Base-by-base conservation (phyloP, 1,140 invertebrate species). In the Galleria mellonella region DNA sequence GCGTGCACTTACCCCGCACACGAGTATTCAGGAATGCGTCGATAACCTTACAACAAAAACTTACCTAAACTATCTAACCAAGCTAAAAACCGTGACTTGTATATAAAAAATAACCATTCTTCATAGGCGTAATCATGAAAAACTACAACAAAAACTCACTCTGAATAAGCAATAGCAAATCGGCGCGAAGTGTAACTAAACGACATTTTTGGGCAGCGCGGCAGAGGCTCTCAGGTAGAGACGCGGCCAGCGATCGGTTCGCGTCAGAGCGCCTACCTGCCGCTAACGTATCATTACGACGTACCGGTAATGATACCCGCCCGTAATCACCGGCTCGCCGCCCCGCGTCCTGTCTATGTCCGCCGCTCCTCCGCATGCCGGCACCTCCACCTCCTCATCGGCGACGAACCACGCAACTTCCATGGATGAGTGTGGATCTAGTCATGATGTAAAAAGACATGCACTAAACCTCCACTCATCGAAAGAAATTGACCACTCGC, bases 341-440 rank as follows among this genome's bases (percentile, higher is more conserved):
- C 15, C 41, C 41, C 36, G 50, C 47, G 43, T 47, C 32, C 43
- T 27, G 30, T 27, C 43, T 32, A 28, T 14, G 32, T 27, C 51
- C 58, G 42, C 47, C 59, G 56, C 49, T 51, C 48, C 49, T 47
- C 56, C 36, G 17, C 17, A 23, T 6, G 2, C 6, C 6, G 17
- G 17, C 17, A 41, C 42, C 42, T 46, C n/a, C n/a, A n/a, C n/a
- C n/a, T n/a, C n/a, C n/a, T n/a, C n/a, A n/a, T n/a, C 47, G 48
- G 40, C 56, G 83, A 60, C 50, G 77, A 76, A 61, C 65, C 72
- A 68, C 73, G 79, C 83, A 83, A 83, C 83, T 86, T 85, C 83
- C 74, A 76, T 86, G 83, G 86, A 87, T 87, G 83, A 87, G 86
- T 87, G 86, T 87, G 86, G 86, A 87, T 87, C 86, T 87, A 87